These are phyloP conservation scores for Falcunculus frontatus DNA, from an alignment of 2,113 vertebrate genomes.

Conservation along the genomic window DNA sequence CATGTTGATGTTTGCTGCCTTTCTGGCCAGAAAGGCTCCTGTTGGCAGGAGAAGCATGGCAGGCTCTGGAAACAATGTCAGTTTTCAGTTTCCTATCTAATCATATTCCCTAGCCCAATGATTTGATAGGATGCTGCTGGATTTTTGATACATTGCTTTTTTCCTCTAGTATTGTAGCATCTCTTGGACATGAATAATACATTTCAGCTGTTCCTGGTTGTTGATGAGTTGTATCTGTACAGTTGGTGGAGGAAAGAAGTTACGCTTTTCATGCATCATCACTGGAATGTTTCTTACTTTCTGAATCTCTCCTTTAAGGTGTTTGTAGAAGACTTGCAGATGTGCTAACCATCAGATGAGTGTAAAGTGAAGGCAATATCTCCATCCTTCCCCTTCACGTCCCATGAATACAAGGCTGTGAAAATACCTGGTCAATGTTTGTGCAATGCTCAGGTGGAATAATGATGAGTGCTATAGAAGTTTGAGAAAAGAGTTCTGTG, in stretches of 20 bases:
- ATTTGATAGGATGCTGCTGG: neutral
- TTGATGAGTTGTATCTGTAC: neutral
- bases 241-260: neutral
- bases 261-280: neutral
- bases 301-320: neutral
- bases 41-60: neutral
- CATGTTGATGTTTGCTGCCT: neutral
- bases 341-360: neutral
- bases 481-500: neutral
- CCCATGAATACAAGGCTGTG: neutral
- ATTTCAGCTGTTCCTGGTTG: neutral
- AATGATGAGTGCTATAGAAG: neutral
- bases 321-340: neutral
- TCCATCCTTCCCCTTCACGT: neutral
- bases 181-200: neutral
- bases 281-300: neutral
- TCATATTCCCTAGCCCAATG: neutral
- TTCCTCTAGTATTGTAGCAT: neutral
- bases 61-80: neutral
- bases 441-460: neutral
- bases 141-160: neutral
- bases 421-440: neutral
- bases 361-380: neutral
- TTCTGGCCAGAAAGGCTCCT: neutral
- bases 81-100: neutral